Base-by-base conservation (phyloP, 2,113 vertebrate genomes). In the Vombatus ursinus region DNA sequence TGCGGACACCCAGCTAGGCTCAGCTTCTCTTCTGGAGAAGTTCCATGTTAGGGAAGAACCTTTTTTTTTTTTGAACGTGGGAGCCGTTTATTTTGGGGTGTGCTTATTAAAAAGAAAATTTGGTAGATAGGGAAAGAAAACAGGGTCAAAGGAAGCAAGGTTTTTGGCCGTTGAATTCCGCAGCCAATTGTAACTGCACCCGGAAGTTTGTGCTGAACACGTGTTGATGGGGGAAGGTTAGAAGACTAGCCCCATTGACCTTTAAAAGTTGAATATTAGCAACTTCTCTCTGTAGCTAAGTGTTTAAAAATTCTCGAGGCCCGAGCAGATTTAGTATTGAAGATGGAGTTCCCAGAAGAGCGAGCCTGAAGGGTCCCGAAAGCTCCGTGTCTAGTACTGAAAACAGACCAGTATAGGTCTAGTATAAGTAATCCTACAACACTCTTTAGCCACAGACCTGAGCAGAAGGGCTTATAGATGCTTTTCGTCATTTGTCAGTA, bases 141-240 rank as follows among this genome's bases (percentile, higher is more conserved):
- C 91, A 93, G 94, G 95, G 95, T 92, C 52, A 2, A 92, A 93
- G 22, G 92, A 90, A 95, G 96, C 96, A 37, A 92, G 95, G 92
- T 94, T 93, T 96, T 96, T 68, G 90, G 92, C 96, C 96, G 54
- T 94, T 94, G 97, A 96, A 98, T 98, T 98, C 98, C 98, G 97
- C 97, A 98, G 98, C 98, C 98, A 95, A 96, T 98, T 97, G 97
- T 95, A 95, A 90, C 97, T 95, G 97, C 98, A 99, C 98, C 99
- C 98, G 98, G 99, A 99, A 99, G 99, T 99, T 99, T 99, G 99
- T 98, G 95, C 97, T 95, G 98, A 98, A 98, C 99, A 99, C 98
- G 98, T 99, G 99, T 98, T 98, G 95, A 91, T 28, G 96, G 57
- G 92, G 94, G 95, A 95, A 96, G 98, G 97, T 95, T 97, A 96